Conservation (phyloP, 2,797 vertebrate genomes). For the Syndactyla subalaris region DNA sequence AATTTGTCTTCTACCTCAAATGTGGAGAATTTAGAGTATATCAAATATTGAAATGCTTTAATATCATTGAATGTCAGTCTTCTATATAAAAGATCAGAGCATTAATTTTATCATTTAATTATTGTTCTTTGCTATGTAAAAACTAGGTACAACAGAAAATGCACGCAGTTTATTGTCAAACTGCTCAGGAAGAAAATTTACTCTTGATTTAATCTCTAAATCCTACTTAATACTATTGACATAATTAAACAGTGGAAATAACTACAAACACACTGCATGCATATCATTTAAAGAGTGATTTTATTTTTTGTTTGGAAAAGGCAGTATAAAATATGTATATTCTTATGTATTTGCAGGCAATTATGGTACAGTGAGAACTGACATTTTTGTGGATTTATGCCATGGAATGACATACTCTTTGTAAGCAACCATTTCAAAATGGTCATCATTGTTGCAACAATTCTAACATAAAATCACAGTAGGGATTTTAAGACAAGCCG, state of each 20-base stretch:
- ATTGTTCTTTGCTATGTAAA: not conserved
- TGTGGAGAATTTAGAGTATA: not conserved
- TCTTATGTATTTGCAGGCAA: not conserved
- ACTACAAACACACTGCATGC: not conserved
- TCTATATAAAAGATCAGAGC: not conserved
- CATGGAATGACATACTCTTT: not conserved
- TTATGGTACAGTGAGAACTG: not conserved
- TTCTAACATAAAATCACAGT: not conserved
- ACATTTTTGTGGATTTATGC: not conserved
- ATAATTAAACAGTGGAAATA: constrained; percentile 35
- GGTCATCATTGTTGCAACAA: not conserved
- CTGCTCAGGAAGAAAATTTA: constrained; percentile 39
- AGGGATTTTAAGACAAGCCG: not conserved
- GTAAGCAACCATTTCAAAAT: not conserved
- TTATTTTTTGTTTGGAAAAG: not conserved
- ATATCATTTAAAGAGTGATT: constrained; percentile 6
- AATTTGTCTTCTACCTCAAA: not conserved
- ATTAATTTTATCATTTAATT: not conserved
- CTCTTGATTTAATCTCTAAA: constrained; percentile 48
- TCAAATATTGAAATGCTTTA: not conserved
- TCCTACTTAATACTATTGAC: constrained; percentile 27
- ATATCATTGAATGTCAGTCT: not conserved
- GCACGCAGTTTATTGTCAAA: not conserved
- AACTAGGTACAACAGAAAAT: not conserved
- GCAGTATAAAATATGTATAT: not conserved